Evolutionary conservation across 2,113 vertebrate genomes (phyloP), one percentile per base, ranked within the genome.

Genomic region (Macrotus californicus): DNA sequence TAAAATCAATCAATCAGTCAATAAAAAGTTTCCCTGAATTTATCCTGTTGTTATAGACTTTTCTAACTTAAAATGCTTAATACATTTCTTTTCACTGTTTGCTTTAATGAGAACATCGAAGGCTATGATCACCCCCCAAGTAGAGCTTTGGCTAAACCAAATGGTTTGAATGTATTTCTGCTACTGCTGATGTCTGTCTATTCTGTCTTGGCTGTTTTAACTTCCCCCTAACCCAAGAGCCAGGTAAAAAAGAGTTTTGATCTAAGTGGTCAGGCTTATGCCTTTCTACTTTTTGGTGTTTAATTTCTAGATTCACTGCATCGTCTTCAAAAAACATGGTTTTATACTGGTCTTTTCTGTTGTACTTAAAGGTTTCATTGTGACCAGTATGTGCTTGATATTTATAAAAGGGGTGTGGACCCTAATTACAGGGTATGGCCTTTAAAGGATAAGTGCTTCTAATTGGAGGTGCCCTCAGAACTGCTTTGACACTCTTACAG

Each of bases 401-500:
- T 56, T 77, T 76, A 41, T 21, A 39, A 80, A 56, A n/a, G 12
- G 29, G 15, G 9, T 22, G 14, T 21, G 11, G 21, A 59, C 18
- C 16, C 19, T 70, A 48, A 13, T 61, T 50, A 80, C 14, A 31
- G 18, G 34, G 50, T 26, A 19, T 12, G 13, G 15, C 61, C 70
- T 61, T 59, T 90, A 48, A 36, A 50, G 29, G 21, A 2, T 5
- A 41, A 56, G 8, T 13, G 21, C 50, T 26, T 85, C 81, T 41
- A 56, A 52, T 7, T 14, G 15, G 66, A n/a, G 26, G 66, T 26
- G 10, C 7, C 66, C 61, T 31, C 18, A 1, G 22, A 86, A 39
- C 15, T 0, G 4, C 3, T 48, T 0, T 3, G 56, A 64, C 29
- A 4, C 43, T 54, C 43, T 34, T 3, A 7, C 31, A 56, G 46